phyloP scores from a whole-genome alignment of 2,888 invertebrate genomes.

The Drosophila meridionalis region DNA sequence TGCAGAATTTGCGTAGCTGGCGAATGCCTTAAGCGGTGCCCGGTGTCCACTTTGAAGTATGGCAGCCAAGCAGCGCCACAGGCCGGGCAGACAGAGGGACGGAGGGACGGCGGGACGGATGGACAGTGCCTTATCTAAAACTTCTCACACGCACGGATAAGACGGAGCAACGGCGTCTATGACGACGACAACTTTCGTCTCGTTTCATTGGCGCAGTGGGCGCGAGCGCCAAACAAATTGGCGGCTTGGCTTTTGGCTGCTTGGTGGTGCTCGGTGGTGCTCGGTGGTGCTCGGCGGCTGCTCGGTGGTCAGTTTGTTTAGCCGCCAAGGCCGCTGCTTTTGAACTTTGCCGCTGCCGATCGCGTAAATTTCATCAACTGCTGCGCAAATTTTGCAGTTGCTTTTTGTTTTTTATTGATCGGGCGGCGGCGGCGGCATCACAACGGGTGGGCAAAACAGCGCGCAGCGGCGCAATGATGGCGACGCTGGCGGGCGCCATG shows the following conservation, averaged over 20 bases:
- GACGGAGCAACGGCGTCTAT: conserved; percentile 29
- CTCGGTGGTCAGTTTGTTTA: conserved; percentile 40
- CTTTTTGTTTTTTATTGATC: conserved; percentile 79
- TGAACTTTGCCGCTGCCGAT: conserved; percentile 78
- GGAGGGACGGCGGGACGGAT: background rate
- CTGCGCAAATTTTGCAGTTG: conserved; percentile 79
- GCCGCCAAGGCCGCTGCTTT: conserved; percentile 60
- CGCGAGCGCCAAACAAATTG: conserved; percentile 59
- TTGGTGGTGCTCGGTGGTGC: background rate
- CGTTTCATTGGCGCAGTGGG: conserved; percentile 47
- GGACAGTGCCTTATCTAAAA: conserved; percentile 66
- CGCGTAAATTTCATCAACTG: conserved; percentile 82
- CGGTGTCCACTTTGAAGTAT: conserved; percentile 55
- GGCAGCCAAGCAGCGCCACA: conserved; percentile 50
- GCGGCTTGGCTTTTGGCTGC: conserved; percentile 41
- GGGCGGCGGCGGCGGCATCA: conserved; percentile 50
- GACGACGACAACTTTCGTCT: conserved; percentile 47
- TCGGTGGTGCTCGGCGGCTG: conserved; percentile 5
- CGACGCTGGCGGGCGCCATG: conserved; percentile 81
- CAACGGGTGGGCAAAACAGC: conserved; percentile 22
- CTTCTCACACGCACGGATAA: conserved; percentile 79
- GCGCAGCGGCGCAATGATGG: conserved; percentile 22
- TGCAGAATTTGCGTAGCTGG: conserved; percentile 65
- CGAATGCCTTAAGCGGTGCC: conserved; percentile 23
- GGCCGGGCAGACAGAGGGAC: background rate